Base-by-base conservation (phyloP, 2,113 vertebrate species). In the Coptodon rendalli region DNA sequence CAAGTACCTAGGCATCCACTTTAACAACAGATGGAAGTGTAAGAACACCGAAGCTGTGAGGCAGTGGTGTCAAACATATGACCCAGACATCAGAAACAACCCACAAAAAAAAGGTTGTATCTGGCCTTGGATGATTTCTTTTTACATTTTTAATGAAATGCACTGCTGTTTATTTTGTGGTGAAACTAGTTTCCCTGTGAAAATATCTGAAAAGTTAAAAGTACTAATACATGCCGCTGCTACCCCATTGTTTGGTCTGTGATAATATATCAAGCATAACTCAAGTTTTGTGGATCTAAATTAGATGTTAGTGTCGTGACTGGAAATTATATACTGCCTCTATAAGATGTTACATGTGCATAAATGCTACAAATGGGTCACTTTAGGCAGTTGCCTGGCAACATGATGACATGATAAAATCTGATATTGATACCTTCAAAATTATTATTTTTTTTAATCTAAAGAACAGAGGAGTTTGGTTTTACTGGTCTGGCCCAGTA, bases 181-280 rank as follows among this genome's bases (percentile, higher is more conserved):
- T 45, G 66, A 43, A 14, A 43, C n/a, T 43, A 43, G n/a, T 38
- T 43, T 43, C 3, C 38, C 13, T 6, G n/a, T 66, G 34, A 38
- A 66, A 66, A 68, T 68, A 38, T 22, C 63, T 40, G 34, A 22
- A 38, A 38, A 68, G 34, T 68, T 68, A 40, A 40, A 68, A 68
- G 63, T 73, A 45, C 22, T 73, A 27, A 45, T 5, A 45, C 3
- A 17, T 6, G 22, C 19, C 6, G 7, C 22, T 29, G 68, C 22
- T 48, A 17, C 40, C 9, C 22, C 8, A 48, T 27, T 76, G 24
- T 48, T 19, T 76, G 68, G 24, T 76, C 24, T 0, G 22, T 48
- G 68, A 29, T 48, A 11, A 29, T 76, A 76, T 48, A 17, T 76
- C 9, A 76, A 48, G 24, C 1, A 12, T 76, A 48, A 29, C 6